Evolutionary conservation across 2,888 invertebrate species (phyloP).

Genomic region (Seira sanloemensis): DNA sequence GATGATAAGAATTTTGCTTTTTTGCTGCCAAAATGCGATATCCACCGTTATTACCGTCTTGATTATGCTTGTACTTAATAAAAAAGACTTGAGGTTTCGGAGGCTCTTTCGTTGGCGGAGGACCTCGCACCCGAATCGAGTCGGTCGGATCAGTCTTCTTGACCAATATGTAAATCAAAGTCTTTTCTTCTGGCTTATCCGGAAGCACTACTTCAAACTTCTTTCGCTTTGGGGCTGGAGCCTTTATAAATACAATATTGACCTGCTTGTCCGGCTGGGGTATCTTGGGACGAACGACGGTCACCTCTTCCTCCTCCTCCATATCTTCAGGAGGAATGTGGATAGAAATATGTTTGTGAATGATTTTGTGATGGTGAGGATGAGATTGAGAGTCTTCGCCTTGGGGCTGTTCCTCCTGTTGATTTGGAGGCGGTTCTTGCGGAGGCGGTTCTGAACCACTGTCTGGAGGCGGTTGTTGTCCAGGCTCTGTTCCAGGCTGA

Average conservation of each 20-base stretch:
- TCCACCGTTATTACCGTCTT: not conserved
- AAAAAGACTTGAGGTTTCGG: slow-evolving; percentile 45
- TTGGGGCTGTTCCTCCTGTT: not conserved
- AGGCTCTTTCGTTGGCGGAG: slow-evolving; percentile 26
- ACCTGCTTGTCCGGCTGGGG: slow-evolving; percentile 43
- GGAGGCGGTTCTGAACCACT: not conserved
- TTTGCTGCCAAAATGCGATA: not conserved
- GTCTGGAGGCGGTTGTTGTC: slow-evolving; percentile 7
- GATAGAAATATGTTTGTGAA: slow-evolving; percentile 46
- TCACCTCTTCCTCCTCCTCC: slow-evolving; percentile 28
- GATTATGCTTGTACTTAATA: slow-evolving; percentile 41
- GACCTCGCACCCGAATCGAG: slow-evolving; percentile 22
- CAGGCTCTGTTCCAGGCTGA: not conserved
- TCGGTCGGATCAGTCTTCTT: slow-evolving; percentile 19
- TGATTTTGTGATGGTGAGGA: not conserved
- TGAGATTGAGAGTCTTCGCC: not conserved
- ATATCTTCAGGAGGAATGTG: slow-evolving; percentile 49
- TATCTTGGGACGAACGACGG: slow-evolving; percentile 31
- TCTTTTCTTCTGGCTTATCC: slow-evolving; percentile 42
- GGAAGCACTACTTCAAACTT: slow-evolving; percentile 47
- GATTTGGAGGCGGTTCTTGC: slow-evolving; percentile 23
- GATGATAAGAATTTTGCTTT: not conserved
- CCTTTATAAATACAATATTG: slow-evolving; percentile 54
- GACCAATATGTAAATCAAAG: slow-evolving; percentile 40
- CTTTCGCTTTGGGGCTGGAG: slow-evolving; percentile 10